Conservation (phyloP, 2,113 vertebrate genomes). For the Pelecanoides urinatrix region DNA sequence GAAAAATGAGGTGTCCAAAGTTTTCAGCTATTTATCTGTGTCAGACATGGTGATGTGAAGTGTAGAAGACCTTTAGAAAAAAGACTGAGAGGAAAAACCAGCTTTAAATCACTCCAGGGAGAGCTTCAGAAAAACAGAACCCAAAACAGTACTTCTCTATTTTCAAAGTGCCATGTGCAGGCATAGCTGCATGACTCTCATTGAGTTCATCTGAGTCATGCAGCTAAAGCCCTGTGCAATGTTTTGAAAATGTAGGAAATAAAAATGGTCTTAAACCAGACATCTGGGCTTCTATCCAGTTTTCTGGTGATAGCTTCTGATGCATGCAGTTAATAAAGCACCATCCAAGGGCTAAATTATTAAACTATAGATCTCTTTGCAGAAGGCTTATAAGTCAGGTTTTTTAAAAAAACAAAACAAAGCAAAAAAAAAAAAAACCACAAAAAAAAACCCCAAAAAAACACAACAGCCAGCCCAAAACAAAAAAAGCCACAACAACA, state of each 20-base stretch:
- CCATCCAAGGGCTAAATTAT: conserved; percentile 34
- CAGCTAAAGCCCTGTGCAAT: conserved; percentile 46
- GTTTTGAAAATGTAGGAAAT: conserved; percentile 57
- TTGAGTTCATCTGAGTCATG: conserved; percentile 41
- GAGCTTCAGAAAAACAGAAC: conserved; percentile 10
- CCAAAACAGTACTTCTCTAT: neutral
- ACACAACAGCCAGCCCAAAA: neutral
- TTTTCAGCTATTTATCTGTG: neutral
- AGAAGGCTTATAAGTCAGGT: neutral
- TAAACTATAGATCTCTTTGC: neutral
- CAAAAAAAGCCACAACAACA: neutral
- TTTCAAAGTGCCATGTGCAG: conserved; percentile 28
- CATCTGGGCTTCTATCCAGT: conserved; percentile 22
- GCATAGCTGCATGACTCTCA: conserved; percentile 44
- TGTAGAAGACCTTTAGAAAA: conserved; percentile 31
- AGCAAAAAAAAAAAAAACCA: neutral
- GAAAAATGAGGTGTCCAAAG: neutral
- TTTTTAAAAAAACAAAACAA: neutral
- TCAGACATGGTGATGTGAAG: neutral
- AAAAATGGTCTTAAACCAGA: conserved; percentile 26
- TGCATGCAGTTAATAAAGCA: conserved; percentile 29
- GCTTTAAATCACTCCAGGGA: conserved; percentile 40
- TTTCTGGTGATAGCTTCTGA: conserved; percentile 3
- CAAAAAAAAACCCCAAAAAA: too few species aligned
- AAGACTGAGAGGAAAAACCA: neutral